These are phyloP conservation scores for Hystrix brachyura DNA, from an alignment of 2,113 vertebrate species.

Conservation along the genomic window DNA sequence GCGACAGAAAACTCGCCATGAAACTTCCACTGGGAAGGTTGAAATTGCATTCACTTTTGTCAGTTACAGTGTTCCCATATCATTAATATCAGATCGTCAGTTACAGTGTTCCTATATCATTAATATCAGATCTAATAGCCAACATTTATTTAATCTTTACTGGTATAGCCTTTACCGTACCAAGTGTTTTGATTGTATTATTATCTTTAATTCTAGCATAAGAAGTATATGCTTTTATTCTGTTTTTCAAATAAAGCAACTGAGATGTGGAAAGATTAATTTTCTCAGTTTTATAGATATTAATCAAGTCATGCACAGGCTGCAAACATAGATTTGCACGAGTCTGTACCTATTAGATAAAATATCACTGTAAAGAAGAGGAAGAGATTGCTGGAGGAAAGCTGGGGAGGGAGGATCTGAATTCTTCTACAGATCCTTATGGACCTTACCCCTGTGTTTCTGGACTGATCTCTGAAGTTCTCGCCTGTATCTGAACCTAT, in stretches of 20 bases:
- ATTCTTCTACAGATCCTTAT: background rate
- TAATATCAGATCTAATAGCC: background rate
- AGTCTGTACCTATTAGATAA: background rate
- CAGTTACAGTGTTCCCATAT: background rate
- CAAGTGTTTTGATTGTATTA: background rate
- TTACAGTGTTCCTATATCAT: background rate
- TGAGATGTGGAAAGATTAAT: background rate
- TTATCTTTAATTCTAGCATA: conserved; percentile 11
- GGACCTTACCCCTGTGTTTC: background rate
- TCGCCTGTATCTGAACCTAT: background rate
- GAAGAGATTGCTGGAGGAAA: background rate
- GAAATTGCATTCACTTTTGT: background rate
- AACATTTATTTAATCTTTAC: conserved; percentile 29
- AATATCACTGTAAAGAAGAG: background rate
- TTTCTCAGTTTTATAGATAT: background rate
- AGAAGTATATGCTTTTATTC: background rate
- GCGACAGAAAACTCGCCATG: background rate
- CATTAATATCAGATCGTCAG: background rate
- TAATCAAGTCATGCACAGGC: background rate
- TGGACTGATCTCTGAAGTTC: too few species aligned
- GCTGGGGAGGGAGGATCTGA: background rate
- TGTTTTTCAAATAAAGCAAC: conserved; percentile 7
- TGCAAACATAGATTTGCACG: background rate
- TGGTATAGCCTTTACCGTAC: background rate
- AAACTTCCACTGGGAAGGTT: background rate